Evolutionary conservation across 35 echinoderm and acorn worm species (phyloP), one percentile per base, ranked within the genome.

Genomic region (Apostichopus californicus): DNA sequence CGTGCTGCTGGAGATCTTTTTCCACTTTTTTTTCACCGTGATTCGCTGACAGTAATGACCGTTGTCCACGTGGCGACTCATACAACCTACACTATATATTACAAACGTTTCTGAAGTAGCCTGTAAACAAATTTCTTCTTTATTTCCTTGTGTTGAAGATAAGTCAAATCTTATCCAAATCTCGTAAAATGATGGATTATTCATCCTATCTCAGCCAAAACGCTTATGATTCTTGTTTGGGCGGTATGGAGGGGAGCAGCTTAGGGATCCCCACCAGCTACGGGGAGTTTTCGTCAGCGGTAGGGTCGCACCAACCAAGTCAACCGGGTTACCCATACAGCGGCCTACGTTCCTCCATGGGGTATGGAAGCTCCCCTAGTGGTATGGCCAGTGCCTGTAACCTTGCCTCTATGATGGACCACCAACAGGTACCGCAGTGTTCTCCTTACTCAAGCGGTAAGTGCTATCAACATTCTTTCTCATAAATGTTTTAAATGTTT

Each of bases 151-250:
- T 21, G 12, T 26, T n/a, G 18, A 21, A 46, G 28, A 21, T 82
- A 46, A 46, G 28, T n/a, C 18, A 46, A 46, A 46, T 46, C 34
- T 46, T 46, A 46, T 46, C 34, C 34, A 78, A 77, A 87, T 9
- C 21, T 55, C 63, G 25, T 77, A 88, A 91, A 68, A 98, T 93
- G 96, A 99, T 99, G 97, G 97, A 99, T 96, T 99, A 99, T 88
- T 98, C 96, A 21, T 95, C 95, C 6, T 98, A 99, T 90, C 84
- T 99, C 55, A 93, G 97, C 21, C 97, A 99, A 92, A 99, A 99
- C 86, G 97, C 97, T 54, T 99, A 99, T 71, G 97, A 99, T 87
- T 99, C 97, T 24, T 99, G 97, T 57, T 75, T 99, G 34, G 90
- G 95, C 3, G 97, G 97, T 59, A 93, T 99, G n/a, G 97, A 99